Conservation (phyloP, 2,113 vertebrate genomes). For the Crotalus tigris region DNA sequence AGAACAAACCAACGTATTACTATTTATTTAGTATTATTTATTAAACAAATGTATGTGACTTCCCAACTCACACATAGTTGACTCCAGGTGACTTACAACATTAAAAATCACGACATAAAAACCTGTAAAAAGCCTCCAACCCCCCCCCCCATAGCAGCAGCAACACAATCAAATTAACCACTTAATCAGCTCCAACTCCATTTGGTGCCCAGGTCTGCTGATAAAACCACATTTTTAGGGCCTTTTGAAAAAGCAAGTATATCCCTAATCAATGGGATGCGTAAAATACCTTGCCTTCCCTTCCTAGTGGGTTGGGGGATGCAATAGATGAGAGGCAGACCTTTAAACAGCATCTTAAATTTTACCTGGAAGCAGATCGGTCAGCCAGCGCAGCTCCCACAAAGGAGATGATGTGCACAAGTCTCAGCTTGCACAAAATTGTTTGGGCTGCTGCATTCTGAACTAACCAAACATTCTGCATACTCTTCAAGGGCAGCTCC, state of each 20-base stretch:
- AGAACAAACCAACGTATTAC: not conserved
- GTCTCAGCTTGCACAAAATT: not conserved
- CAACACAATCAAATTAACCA: no score
- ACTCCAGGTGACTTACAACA: not conserved
- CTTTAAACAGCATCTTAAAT: not conserved
- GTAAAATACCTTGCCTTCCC: not conserved
- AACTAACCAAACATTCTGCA: not conserved
- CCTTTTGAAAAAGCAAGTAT: not conserved
- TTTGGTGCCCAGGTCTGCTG: no score
- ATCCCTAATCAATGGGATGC: no score
- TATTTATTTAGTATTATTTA: not conserved
- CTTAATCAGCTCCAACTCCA: no score
- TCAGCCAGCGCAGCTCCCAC: not conserved
- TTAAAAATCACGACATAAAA: not conserved
- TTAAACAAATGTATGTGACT: not conserved
- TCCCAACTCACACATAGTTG: not conserved
- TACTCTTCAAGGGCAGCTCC: not conserved
- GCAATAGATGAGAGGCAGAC: not conserved
- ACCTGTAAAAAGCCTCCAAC: no score
- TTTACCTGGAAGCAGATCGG: not conserved
- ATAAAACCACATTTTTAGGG: not conserved
- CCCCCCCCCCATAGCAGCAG: no score
- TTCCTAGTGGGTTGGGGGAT: not conserved
- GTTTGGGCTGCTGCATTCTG: not conserved
- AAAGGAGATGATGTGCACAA: not conserved